phyloP scores from a whole-genome alignment of 2,888 invertebrate genomes.

The Cantharis rustica region DNA sequence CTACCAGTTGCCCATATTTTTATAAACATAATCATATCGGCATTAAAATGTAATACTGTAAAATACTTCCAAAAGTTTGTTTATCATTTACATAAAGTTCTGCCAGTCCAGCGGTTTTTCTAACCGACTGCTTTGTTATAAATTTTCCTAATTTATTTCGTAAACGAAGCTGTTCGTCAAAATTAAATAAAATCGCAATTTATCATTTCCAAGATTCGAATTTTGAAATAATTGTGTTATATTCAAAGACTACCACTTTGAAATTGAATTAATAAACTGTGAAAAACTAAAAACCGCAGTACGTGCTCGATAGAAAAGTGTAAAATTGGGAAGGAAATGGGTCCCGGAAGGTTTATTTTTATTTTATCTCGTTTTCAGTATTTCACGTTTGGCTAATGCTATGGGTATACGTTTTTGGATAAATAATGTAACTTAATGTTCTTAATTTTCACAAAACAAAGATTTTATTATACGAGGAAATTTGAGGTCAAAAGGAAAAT shows the following conservation, averaged over 20 bases:
- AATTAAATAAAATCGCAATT: background rate
- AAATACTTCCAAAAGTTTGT: background rate
- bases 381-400: background rate
- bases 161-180: background rate
- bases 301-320: background rate
- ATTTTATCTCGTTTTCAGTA: background rate
- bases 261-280: background rate
- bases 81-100: background rate
- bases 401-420: background rate
- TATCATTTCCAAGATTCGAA: background rate
- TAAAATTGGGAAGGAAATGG: background rate
- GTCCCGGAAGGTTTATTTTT: background rate
- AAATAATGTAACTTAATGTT: background rate
- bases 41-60: background rate
- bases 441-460: background rate
- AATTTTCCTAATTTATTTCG: background rate
- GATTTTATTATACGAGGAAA: background rate
- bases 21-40: background rate
- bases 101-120: background rate
- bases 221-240: background rate
- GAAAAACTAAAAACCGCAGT: background rate
- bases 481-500: background rate
- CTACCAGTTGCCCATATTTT: background rate
- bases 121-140: background rate
- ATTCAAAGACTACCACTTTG: background rate